phyloP scores from a whole-genome alignment of 1,140 invertebrate genomes.

The Orchestia grillus region DNA sequence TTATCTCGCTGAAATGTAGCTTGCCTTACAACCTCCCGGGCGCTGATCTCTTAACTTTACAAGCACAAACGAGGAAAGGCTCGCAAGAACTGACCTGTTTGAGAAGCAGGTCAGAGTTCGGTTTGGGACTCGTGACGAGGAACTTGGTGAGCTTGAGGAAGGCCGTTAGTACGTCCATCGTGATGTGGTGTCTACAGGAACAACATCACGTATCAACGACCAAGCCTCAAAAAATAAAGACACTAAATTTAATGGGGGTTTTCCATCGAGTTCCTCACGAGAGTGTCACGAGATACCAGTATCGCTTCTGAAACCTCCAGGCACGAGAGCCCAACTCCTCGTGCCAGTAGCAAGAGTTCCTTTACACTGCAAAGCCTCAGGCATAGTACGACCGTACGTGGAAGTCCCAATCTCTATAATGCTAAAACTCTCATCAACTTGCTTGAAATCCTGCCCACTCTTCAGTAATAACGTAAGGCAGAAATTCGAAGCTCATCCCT shows the following conservation, averaged over 20 bases:
- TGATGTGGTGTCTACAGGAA: constrained; percentile 85
- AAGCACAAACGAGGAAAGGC: background rate
- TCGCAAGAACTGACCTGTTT: constrained; percentile 83
- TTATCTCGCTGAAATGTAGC: background rate
- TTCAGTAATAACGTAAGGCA: too few relatives aligned
- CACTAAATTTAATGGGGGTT: background rate
- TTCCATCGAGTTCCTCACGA: background rate
- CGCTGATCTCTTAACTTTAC: background rate
- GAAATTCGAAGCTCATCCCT: too few relatives aligned
- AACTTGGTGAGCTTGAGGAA: constrained; percentile 97
- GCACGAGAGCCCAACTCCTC: too few relatives aligned
- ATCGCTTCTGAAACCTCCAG: too few relatives aligned
- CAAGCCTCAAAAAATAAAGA: background rate
- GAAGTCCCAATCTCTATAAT: too few relatives aligned
- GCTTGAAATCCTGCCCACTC: too few relatives aligned
- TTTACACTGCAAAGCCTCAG: too few relatives aligned
- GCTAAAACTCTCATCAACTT: too few relatives aligned
- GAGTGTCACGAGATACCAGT: too few relatives aligned
- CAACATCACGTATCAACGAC: background rate
- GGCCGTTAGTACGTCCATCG: constrained; percentile 90
- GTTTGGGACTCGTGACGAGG: constrained; percentile 92
- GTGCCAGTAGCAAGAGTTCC: too few relatives aligned
- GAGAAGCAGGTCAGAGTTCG: constrained; percentile 92
- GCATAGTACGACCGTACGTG: too few relatives aligned
- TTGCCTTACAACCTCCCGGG: background rate